Evolutionary conservation across 2,888 invertebrate species (phyloP).

Genomic region (Platycheirus albimanus): DNA sequence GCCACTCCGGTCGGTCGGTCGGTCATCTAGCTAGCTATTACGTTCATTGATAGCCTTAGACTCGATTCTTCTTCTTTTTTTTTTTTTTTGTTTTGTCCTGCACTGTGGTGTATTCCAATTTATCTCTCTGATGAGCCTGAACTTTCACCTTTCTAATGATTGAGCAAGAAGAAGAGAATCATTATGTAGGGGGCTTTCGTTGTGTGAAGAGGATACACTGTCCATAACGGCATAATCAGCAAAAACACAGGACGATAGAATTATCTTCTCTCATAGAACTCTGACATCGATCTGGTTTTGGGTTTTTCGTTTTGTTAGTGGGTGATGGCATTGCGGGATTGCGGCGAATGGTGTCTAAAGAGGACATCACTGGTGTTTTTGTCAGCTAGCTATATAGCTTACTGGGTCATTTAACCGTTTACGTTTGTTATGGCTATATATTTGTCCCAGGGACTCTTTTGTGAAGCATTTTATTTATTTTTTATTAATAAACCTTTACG

Average conservation of each 20-base stretch:
- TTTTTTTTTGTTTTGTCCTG: too few relatives aligned
- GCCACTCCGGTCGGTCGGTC: background rate
- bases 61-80: conserved; percentile 3
- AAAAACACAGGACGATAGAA: conserved; percentile 56
- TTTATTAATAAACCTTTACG: conserved; percentile 3
- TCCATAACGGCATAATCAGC: conserved; percentile 64
- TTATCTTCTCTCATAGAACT: conserved; percentile 33
- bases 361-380: conserved; percentile 25
- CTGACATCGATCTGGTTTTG: background rate
- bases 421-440: background rate
- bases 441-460: conserved; percentile 40
- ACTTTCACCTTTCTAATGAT: conserved; percentile 68
- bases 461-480: conserved; percentile 3
- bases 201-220: conserved; percentile 15
- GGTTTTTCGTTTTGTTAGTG: too few relatives aligned
- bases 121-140: conserved; percentile 35
- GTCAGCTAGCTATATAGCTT: conserved; percentile 41
- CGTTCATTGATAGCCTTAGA: too few relatives aligned
- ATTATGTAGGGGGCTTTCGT: conserved; percentile 13
- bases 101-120: conserved; percentile 18
- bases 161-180: conserved; percentile 28
- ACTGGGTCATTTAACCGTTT: conserved; percentile 39
- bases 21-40: background rate
- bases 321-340: background rate
- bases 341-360: conserved; percentile 8